Evolutionary conservation across 2,888 invertebrate species (phyloP).

Genomic region (Polylopha cassiicola): DNA sequence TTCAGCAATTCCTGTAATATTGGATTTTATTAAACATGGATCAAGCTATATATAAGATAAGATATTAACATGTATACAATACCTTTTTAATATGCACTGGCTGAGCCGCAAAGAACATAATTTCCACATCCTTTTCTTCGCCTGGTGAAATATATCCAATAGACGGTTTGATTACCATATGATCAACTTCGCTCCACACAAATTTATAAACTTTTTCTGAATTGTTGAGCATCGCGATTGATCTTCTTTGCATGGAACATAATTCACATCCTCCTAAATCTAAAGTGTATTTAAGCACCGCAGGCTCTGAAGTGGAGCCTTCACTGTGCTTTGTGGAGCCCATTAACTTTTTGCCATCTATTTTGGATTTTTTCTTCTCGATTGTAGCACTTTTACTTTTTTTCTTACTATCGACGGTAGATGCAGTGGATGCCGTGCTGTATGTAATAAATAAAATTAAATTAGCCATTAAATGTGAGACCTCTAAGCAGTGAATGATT

Average conservation of each 20-base stretch:
- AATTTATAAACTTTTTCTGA: constrained; percentile 69
- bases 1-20: constrained; percentile 48
- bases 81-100: constrained; percentile 48
- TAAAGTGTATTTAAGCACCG: constrained; percentile 60
- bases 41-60: too few species aligned
- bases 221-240: constrained; percentile 64
- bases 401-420: constrained; percentile 47
- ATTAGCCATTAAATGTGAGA: neutral
- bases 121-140: constrained; percentile 68
- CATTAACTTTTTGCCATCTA: constrained; percentile 39
- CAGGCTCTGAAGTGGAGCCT: constrained; percentile 34
- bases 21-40: too few species aligned
- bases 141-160: constrained; percentile 67
- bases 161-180: constrained; percentile 54
- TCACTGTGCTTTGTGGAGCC: constrained; percentile 45
- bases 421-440: constrained; percentile 45
- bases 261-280: constrained; percentile 67
- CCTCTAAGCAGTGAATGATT: too few species aligned
- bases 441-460: constrained; percentile 1
- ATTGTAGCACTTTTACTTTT: constrained; percentile 44
- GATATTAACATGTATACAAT: neutral
- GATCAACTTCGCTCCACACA: constrained; percentile 49
- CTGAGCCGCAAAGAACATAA: constrained; percentile 53
- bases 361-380: constrained; percentile 42
- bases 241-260: constrained; percentile 48